Base-by-base conservation (phyloP, 1,140 invertebrate genomes). In the Metopolophium dirhodum region DNA sequence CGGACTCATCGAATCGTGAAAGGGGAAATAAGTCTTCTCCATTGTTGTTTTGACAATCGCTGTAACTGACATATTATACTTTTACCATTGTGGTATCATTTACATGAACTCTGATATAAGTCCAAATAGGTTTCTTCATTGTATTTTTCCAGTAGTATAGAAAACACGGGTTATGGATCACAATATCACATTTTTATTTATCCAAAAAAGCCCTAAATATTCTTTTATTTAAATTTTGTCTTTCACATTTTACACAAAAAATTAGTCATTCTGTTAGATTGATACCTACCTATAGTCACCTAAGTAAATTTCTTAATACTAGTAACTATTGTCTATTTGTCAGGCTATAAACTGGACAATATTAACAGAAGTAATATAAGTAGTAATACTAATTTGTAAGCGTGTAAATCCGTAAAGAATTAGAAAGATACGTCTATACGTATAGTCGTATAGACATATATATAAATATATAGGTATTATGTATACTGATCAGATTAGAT, bases 41-140 rank as follows among this genome's bases (percentile, higher is more conserved):
- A 85, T 93, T 93, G 77, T 93, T 92, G 23, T 92, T 85, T 51
- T 54, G 77, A 92, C 91, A 92, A 92, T 92, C 82, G 91, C 82
- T 93, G 91, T 83, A 37, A 35, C 49, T 93, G 91, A 93, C 91
- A 57, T 93, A 68, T 61, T 61, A 83, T 85, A 93, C 82, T 93
- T 93, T 93, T 93, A 93, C 82, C 49, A 85, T 83, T 57, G 91
- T 51, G 91, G 91, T 93, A 83, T 93, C 82, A 51, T 93, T 93
- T 93, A 93, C 91, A 92, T 54, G 82, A 85, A 54, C 91, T 35
- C 91, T 49, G 35, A 83, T 85, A 92, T 85, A 37, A 82, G 77
- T 51, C n/a, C 77, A 85, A 23, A 92, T 85, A 85, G 91, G 68
- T 92, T 83, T 92, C 91, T 85, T 85, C 54, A 83, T 51, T 85